Percentiles rank a stretch among this genome's conserved stretches.
phyloP scores from a whole-genome alignment of 1,140 invertebrate genomes.

The Halyomorpha halys region DNA sequence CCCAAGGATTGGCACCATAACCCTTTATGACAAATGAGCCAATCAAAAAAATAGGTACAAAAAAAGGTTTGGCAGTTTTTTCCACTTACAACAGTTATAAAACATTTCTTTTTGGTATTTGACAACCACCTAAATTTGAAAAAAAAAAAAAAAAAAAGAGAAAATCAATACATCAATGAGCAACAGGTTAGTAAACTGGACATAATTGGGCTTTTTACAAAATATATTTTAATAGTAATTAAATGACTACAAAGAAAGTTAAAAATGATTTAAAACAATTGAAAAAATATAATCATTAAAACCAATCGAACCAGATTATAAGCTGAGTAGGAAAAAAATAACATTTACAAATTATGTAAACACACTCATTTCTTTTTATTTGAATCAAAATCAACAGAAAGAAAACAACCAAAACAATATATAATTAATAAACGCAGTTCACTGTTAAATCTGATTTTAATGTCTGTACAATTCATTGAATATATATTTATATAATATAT shows the following conservation, averaged over 20 bases:
- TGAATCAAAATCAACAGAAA: constrained; percentile 27
- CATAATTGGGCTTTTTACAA: constrained; percentile 12
- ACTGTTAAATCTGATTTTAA: constrained; percentile 25
- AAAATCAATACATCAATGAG: background rate
- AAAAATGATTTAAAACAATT: constrained; percentile 4
- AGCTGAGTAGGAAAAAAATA: constrained; percentile 12
- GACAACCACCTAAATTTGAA: no score
- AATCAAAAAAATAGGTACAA: no score
- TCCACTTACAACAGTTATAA: no score
- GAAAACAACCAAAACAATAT: constrained; percentile 24
- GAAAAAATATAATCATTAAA: constrained; percentile 5
- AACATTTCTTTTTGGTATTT: no score
- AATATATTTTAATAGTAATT: constrained; percentile 12
- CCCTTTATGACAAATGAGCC: no score
- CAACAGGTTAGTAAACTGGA: constrained; percentile 2
- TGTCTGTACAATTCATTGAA: constrained; percentile 26
- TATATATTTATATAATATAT: constrained; percentile 21
- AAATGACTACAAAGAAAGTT: constrained; percentile 11
- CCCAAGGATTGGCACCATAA: no score
- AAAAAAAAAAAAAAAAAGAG: no score
- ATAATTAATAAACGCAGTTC: constrained; percentile 22
- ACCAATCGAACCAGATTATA: background rate
- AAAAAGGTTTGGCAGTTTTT: no score
- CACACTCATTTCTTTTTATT: constrained; percentile 24
- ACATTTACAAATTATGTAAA: constrained; percentile 21